Evolutionary conservation across 2,113 vertebrate species (phyloP).

Genomic region (Cheirogaleus medius): DNA sequence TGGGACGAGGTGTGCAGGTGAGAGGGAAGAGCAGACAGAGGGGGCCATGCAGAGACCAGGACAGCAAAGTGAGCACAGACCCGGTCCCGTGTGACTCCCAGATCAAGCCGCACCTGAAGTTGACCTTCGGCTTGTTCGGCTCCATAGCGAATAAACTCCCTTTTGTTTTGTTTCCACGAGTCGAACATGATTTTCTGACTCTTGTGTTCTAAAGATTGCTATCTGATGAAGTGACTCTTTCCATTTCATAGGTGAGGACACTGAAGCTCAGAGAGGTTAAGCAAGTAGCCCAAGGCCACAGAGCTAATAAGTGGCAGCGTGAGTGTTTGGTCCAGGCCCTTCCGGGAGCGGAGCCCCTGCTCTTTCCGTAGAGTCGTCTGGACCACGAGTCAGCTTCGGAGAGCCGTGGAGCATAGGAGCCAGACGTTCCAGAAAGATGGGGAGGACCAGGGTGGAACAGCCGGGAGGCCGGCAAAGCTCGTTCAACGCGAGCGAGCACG

Average conservation of each 20-base stretch:
- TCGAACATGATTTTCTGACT: not conserved
- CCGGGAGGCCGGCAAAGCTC: not conserved
- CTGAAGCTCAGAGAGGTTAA: not conserved
- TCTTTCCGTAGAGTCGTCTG: not conserved
- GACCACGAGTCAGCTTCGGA: not conserved
- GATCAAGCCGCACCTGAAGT: not conserved
- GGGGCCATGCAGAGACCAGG: not conserved
- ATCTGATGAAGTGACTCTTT: not conserved
- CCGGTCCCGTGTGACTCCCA: not conserved
- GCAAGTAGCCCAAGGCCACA: not conserved
- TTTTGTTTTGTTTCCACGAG: not conserved
- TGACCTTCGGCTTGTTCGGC: not conserved
- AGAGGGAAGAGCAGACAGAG: not conserved
- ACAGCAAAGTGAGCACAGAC: too few relatives aligned
- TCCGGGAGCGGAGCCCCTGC: too few relatives aligned
- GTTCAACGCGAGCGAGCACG: not conserved
- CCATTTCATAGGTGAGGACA: not conserved
- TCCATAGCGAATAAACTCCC: not conserved
- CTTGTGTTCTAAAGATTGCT: not conserved
- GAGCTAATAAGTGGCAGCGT: not conserved
- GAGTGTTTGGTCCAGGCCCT: not conserved
- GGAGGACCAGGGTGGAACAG: not conserved
- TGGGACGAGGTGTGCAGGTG: not conserved
- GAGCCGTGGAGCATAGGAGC: not conserved
- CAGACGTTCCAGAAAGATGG: not conserved